A percentile compares a stretch with the other conserved stretches of the same genome.
These are phyloP conservation scores for Drosophila fulvimacula DNA, from an alignment of 2,888 invertebrate genomes.

Conservation along the genomic window DNA sequence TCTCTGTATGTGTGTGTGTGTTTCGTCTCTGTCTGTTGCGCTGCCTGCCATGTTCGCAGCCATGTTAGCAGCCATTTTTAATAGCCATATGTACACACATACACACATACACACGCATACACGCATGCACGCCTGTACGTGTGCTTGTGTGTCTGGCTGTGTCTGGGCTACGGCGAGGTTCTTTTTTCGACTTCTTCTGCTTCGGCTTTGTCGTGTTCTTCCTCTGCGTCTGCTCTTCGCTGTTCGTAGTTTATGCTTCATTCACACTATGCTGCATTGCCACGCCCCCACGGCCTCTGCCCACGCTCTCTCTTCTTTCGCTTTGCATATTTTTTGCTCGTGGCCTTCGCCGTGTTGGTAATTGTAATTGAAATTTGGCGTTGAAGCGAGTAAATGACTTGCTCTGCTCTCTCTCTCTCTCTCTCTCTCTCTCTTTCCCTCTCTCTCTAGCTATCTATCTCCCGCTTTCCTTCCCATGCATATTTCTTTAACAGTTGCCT, in stretches of 20 bases:
- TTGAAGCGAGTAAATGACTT: constrained; percentile 76
- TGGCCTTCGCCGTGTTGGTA: constrained; percentile 54
- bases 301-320: background rate
- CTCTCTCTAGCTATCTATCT: constrained; percentile 6
- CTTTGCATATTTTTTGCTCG: constrained; percentile 16
- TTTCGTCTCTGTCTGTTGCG: constrained; percentile 66
- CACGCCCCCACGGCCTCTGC: constrained; percentile 38
- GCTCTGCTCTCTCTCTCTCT: constrained; percentile 15
- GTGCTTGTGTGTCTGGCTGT: constrained; percentile 13
- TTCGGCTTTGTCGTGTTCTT: constrained; percentile 4
- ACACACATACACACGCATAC: constrained; percentile 8
- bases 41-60: constrained; percentile 52
- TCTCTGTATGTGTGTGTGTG: constrained; percentile 14
- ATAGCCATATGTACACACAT: constrained; percentile 58
- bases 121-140: background rate
- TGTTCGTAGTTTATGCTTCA: constrained; percentile 50
- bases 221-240: constrained; percentile 1
- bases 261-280: constrained; percentile 53
- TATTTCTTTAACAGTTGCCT: constrained; percentile 69
- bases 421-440: constrained; percentile 13
- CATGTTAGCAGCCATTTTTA: constrained; percentile 82
- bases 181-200: constrained; percentile 26
- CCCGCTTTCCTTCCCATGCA: constrained; percentile 25
- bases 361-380: constrained; percentile 83
- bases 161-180: constrained; percentile 21